Percentiles rank a stretch among this genome's conserved stretches.
Evolutionary conservation across 2,888 invertebrate species (phyloP).

Genomic region (Choristoneura rosaceana): DNA sequence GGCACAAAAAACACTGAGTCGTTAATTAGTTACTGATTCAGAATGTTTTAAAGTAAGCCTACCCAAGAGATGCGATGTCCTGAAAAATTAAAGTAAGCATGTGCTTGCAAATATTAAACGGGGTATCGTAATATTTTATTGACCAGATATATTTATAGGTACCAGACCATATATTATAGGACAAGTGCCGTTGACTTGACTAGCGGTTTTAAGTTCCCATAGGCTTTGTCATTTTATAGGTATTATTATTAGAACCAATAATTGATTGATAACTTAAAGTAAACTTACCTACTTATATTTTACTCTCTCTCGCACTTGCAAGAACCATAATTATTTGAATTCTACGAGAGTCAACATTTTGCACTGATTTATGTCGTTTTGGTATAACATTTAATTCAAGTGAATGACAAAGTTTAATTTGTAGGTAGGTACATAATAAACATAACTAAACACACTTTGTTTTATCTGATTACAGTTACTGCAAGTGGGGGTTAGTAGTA

Average conservation of each 20-base stretch:
- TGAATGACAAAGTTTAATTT: not conserved
- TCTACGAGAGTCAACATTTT: not conserved
- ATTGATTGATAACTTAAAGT: slow-evolving; percentile 7
- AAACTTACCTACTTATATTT: slow-evolving; percentile 30
- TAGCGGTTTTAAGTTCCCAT: slow-evolving; percentile 37
- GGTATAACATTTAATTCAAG: not conserved
- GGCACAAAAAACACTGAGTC: slow-evolving; percentile 16
- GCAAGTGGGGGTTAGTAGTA: slow-evolving; percentile 34
- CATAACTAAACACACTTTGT: not conserved
- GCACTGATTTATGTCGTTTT: not conserved
- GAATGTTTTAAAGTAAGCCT: slow-evolving; percentile 10
- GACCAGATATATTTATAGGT: slow-evolving; percentile 34
- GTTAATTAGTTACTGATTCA: slow-evolving; percentile 25
- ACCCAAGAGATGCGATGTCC: slow-evolving; percentile 23
- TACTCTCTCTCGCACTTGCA: slow-evolving; percentile 31
- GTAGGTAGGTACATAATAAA: not conserved
- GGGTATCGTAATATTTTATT: slow-evolving; percentile 22
- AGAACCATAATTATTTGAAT: slow-evolving; percentile 30
- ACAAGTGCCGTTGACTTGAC: slow-evolving; percentile 35
- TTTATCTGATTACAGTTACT: slow-evolving; percentile 26
- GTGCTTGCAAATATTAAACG: slow-evolving; percentile 12
- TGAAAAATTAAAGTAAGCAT: not conserved
- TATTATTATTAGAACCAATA: slow-evolving; percentile 7
- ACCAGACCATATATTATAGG: slow-evolving; percentile 24
- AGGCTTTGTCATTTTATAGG: slow-evolving; percentile 26